phyloP scores from a whole-genome alignment of 2,888 invertebrate species.

The Pogonocherus hispidulus region DNA sequence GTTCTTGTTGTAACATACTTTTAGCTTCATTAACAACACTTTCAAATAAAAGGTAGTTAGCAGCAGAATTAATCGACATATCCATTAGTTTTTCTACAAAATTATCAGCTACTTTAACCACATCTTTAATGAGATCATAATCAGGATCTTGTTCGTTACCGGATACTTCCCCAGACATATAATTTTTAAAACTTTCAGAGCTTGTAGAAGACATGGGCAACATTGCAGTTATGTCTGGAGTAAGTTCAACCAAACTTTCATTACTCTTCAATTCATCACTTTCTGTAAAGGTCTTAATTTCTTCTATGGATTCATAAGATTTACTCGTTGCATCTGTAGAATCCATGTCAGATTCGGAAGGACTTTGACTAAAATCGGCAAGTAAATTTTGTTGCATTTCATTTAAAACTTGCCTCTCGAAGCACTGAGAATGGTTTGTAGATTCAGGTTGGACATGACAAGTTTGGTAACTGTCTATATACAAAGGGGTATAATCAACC shows the following conservation, averaged over 20 bases:
- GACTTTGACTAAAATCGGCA: constrained; percentile 33
- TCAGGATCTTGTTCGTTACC: not conserved
- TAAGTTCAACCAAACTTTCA: constrained; percentile 51
- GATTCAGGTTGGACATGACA: constrained; percentile 36
- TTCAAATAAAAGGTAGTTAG: constrained; percentile 6
- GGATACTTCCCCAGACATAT: not conserved
- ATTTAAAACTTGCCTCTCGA: constrained; percentile 52
- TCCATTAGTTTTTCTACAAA: constrained; percentile 31
- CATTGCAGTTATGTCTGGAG: constrained; percentile 39
- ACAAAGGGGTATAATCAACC: constrained; percentile 51
- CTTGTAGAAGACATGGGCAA: constrained; percentile 34
- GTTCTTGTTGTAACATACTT: constrained; percentile 16
- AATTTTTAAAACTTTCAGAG: not conserved
- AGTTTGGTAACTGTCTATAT: constrained; percentile 44
- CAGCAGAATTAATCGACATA: constrained; percentile 23
- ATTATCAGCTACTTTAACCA: constrained; percentile 28
- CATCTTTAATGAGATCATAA: constrained; percentile 15
- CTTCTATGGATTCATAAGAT: constrained; percentile 18
- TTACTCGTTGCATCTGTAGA: constrained; percentile 17
- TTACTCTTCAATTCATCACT: constrained; percentile 42
- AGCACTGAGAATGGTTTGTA: constrained; percentile 30
- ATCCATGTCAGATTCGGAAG: constrained; percentile 32
- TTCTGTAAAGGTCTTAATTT: constrained; percentile 46
- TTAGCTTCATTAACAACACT: constrained; percentile 30
- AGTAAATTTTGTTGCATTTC: constrained; percentile 52